These are phyloP conservation scores for Speoplatyrhinus poulsoni DNA, from an alignment of 2,113 vertebrate genomes.

Conservation along the genomic window DNA sequence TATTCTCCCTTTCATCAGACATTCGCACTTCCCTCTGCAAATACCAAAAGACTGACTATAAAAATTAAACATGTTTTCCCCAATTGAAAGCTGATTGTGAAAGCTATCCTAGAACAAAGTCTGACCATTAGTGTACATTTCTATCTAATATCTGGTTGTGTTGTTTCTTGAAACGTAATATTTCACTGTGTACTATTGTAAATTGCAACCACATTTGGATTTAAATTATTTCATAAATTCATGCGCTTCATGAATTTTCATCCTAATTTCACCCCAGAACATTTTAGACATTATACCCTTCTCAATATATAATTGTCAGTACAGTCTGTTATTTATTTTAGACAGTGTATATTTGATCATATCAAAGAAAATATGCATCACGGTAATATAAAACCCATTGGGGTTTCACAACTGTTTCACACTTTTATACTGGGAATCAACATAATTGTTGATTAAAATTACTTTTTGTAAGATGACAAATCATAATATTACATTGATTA, in stretches of 20 bases:
- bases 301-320: too few species aligned
- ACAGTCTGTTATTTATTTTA: too few species aligned
- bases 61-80: slow-evolving; percentile 40
- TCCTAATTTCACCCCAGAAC: too few species aligned
- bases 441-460: not conserved
- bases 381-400: not conserved
- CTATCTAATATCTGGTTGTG: not conserved
- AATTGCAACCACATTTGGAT: not conserved
- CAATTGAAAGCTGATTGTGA: slow-evolving; percentile 27
- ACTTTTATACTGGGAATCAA: slow-evolving; percentile 1
- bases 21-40: slow-evolving; percentile 47
- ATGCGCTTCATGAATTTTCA: too few species aligned
- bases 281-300: too few species aligned
- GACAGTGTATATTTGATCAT: not conserved
- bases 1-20: slow-evolving; percentile 32
- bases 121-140: not conserved
- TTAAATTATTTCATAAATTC: too few species aligned
- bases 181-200: not conserved
- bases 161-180: slow-evolving; percentile 1
- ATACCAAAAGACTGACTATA: slow-evolving; percentile 53
- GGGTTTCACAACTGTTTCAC: not conserved
- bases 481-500: slow-evolving; percentile 4
- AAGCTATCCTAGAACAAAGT: slow-evolving; percentile 27
- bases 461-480: not conserved
- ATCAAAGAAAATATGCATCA: not conserved